A percentile compares a stretch with the other conserved stretches of the same genome.
phyloP scores from a whole-genome alignment of 2,888 invertebrate species.

The Holacanthella duospinosa region DNA sequence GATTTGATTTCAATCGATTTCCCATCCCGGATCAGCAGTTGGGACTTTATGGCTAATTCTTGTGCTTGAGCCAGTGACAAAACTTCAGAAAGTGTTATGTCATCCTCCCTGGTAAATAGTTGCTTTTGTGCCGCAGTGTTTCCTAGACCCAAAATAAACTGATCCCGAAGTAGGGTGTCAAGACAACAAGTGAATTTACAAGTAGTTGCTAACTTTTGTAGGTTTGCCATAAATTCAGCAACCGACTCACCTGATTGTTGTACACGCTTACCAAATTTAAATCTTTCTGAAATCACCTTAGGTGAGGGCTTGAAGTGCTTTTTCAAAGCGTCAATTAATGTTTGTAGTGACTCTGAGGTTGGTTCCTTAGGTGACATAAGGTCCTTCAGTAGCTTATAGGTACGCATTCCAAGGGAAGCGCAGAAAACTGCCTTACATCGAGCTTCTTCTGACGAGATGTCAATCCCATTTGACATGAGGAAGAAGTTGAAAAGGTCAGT shows the following conservation, averaged over 20 bases:
- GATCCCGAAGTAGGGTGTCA: slow-evolving; percentile 7
- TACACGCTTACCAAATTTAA: slow-evolving; percentile 2
- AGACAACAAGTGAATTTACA: slow-evolving; percentile 13
- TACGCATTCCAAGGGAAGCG: too few species aligned
- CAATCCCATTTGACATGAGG: too few species aligned
- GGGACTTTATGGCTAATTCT: slow-evolving; percentile 11
- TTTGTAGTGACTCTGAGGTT: too few species aligned
- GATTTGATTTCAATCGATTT: too few species aligned
- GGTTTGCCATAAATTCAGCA: slow-evolving; percentile 1
- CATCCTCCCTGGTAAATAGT: slow-evolving; percentile 8
- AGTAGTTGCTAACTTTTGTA: slow-evolving; percentile 5
- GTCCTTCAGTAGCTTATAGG: too few species aligned
- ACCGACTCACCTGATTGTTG: slow-evolving; percentile 13
- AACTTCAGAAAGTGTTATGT: slow-evolving; percentile 3
- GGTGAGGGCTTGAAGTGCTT: slow-evolving; percentile 17
- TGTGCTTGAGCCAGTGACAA: neutral
- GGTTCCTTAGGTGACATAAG: too few species aligned
- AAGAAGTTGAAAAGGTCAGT: too few species aligned
- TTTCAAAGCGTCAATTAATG: too few species aligned
- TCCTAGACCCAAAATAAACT: slow-evolving; percentile 13
- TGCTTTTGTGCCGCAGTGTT: slow-evolving; percentile 4
- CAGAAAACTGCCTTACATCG: too few species aligned
- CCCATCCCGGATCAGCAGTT: slow-evolving; percentile 8
- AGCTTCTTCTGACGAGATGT: too few species aligned
- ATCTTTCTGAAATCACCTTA: slow-evolving; percentile 15